Evolutionary conservation across 2,797 vertebrate species (phyloP), one percentile per base, ranked within the genome.

Genomic region (Avahi laniger): DNA sequence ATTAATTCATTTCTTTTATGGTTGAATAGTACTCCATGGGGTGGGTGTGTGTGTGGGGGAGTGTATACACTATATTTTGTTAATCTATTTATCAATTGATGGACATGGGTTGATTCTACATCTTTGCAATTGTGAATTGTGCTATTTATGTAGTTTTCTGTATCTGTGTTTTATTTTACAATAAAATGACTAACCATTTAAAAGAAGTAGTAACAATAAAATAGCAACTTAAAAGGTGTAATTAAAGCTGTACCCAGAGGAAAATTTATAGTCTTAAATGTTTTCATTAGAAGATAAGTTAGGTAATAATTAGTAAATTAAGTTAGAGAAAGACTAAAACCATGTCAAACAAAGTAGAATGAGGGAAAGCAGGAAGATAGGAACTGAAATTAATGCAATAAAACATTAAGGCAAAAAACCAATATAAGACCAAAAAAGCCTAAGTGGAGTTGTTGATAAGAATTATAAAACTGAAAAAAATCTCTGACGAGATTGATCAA

Each of bases 391-490:
- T 63, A 89, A 83, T 75, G 50, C 20, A 95, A 24, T 70, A 35
- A 87, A 83, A 93, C 86, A 38, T 2, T 43, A 79, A 83, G 15
- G 41, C 41, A 50, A 43, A 65, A 78, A 69, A 52, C 1, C 2
- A 82, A 50, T 57, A 50, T 46, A 90, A 78, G 73, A 52, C 1
- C 2, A 82, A 50, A 63, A 70, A 76, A 90, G n/a, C 46, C 41
- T 24, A 70, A 65, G 1, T 70, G 54, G 43, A 85, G n/a, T 75
- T 0, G 9, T 28, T 41, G 24, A 35, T 26, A 83, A 82, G 7
- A 86, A 59, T 83, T 65, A 85, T 91, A 91, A 95, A 95, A 65
- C 15, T 82, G 13, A 57, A 91, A 88, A 10, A 59, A 63, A 46
- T 70, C 35, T 76, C 33, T 78, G 54, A 72, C 26, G 92, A 65